A percentile compares a stretch with the other conserved stretches of the same genome.
These are phyloP conservation scores for Chaenogobius annularis DNA, from an alignment of 2,113 vertebrate genomes.

Conservation along the genomic window DNA sequence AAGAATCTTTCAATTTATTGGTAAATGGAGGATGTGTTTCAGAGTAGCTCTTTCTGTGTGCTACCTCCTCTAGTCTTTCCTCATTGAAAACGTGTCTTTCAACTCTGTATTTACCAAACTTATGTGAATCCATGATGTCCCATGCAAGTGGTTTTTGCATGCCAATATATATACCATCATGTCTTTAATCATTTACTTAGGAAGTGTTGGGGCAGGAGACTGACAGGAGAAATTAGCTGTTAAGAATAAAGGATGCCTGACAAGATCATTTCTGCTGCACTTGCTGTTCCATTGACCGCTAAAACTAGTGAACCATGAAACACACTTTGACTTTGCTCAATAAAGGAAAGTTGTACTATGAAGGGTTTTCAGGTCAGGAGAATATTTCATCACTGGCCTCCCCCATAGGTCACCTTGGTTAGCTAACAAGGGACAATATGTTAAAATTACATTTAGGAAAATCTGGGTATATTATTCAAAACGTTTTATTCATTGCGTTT, in stretches of 20 bases:
- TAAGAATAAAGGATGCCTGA: conserved; percentile 12
- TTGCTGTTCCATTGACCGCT: conserved; percentile 43
- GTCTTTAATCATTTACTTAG: conserved; percentile 65
- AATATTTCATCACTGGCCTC: background rate
- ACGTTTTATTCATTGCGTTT: no score
- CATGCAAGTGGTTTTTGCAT: conserved; percentile 1
- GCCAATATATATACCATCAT: conserved; percentile 22
- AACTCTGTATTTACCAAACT: conserved; percentile 53
- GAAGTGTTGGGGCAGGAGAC: conserved; percentile 19
- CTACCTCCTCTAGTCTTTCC: conserved; percentile 82
- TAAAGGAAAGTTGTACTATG: background rate
- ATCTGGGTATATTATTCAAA: background rate
- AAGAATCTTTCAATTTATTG: conserved; percentile 57
- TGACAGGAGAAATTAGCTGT: conserved; percentile 21
- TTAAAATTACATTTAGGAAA: background rate
- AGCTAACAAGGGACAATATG: background rate
- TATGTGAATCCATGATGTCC: conserved; percentile 50
- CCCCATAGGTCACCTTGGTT: background rate
- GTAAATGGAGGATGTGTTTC: conserved; percentile 40
- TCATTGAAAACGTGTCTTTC: conserved; percentile 81
- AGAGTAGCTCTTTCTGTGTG: conserved; percentile 63
- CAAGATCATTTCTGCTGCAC: conserved; percentile 22
- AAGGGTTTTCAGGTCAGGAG: background rate
- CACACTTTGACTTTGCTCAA: background rate
- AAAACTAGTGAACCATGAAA: conserved; percentile 58